Evolutionary conservation across 1,140 invertebrate species (phyloP), one percentile per base, ranked within the genome.

Genomic region (Myzus persicae): DNA sequence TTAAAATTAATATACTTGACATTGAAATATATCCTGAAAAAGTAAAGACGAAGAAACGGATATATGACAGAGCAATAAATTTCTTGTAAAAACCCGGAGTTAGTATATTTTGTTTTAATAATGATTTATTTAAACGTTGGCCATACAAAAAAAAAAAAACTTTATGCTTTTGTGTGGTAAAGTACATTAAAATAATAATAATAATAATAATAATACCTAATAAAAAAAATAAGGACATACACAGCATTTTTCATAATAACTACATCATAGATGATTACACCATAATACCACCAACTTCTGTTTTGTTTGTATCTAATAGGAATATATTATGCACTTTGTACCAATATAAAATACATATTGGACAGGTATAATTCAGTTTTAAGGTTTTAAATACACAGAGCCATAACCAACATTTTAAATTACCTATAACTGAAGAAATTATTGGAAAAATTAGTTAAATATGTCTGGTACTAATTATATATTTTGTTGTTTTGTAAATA

Each of bases 1-100:
- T 85, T 85, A 48, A 88, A 88, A 88, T 48, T 48, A 88, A 88
- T 85, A 88, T 46, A 88, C 44, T 36, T 46, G 44, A 48, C 42
- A 22, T 88, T 88, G 44, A 85, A 85, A 85, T 85, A 88, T 48
- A 31, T 48, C 14, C 44, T 4, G 31, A 88, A 88, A 48, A 88
- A 48, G 42, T 48, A 46, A 76, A 76, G n/a, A 42, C 84, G 26
- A 44, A 87, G 24, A 44, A 87, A 88, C 44, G 38, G 31, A 88
- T 48, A 88, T n/a, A 88, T 36, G 85, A 48, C 44, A 46, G 31
- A 36, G 31, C 42, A 36, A 48, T 88, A 88, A 88, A 88, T 88
- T 88, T 88, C 85, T 48, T 48, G 26, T 36, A 85, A 85, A 42
- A 85, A 26, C 82, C 38, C 82, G 26, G 38, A 42, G 40, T 85